Conservation (phyloP, 2,888 invertebrate genomes). For the Meliscaeva auricollis region DNA sequence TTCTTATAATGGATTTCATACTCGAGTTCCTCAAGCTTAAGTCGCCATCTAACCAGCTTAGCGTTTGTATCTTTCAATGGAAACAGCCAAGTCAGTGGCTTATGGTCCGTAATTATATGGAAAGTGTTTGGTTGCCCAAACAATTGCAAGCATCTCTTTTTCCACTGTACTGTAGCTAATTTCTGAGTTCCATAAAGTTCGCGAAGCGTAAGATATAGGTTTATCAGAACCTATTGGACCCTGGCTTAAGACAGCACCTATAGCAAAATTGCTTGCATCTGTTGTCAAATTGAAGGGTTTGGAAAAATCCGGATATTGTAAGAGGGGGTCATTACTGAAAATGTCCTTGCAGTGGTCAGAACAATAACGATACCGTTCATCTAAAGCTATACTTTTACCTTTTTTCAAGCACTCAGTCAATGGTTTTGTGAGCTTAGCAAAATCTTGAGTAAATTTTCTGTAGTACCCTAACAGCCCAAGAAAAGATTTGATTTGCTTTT, state of each 20-base stretch:
- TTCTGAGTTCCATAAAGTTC: conserved; percentile 9
- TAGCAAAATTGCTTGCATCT: conserved; percentile 78
- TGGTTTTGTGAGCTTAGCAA: conserved; percentile 4
- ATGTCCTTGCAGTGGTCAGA: conserved; percentile 27
- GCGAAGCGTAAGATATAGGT: conserved; percentile 68
- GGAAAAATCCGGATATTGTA: conserved; percentile 38
- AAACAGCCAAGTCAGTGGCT: background rate
- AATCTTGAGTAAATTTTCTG: conserved; percentile 13
- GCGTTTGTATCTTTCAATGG: conserved; percentile 55
- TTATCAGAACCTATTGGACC: conserved; percentile 58
- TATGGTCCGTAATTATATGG: background rate
- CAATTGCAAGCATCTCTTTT: conserved; percentile 24
- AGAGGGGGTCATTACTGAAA: conserved; percentile 16
- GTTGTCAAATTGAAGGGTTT: conserved; percentile 76
- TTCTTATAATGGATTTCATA: conserved; percentile 42
- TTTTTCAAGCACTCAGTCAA: background rate
- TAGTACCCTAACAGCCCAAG: background rate
- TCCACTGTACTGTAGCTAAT: conserved; percentile 12
- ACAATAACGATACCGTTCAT: background rate
- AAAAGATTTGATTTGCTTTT: no score
- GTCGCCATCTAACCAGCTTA: conserved; percentile 72
- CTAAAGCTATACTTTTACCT: background rate
- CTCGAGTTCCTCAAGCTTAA: conserved; percentile 19
- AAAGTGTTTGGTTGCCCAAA: conserved; percentile 18
- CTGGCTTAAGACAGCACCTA: conserved; percentile 79